phyloP scores from a whole-genome alignment of 2,888 invertebrate species.

The Argyresthia goedartella region DNA sequence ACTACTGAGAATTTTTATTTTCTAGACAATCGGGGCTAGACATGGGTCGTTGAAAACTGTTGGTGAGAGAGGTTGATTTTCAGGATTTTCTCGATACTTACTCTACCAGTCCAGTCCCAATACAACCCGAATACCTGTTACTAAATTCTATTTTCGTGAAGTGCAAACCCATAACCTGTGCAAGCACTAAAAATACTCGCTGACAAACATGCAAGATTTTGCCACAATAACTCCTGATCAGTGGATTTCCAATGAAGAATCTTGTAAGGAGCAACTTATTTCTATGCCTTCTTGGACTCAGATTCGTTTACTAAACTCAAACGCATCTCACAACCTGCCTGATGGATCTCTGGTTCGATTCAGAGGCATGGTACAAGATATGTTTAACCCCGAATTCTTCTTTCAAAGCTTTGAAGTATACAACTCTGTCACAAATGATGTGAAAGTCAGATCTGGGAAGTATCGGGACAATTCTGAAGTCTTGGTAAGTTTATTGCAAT shows the following conservation, averaged over 20 bases:
- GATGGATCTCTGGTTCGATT: constrained; percentile 83
- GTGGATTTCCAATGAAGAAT: constrained; percentile 61
- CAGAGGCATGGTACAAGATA: constrained; percentile 93
- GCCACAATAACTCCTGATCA: constrained; percentile 54
- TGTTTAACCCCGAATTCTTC: constrained; percentile 91
- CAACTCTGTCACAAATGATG: constrained; percentile 69
- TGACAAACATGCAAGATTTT: constrained; percentile 25
- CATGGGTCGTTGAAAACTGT: too few relatives aligned
- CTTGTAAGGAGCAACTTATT: constrained; percentile 48
- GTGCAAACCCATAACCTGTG: too few relatives aligned
- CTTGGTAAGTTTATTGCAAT: constrained; percentile 64
- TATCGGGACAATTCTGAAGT: constrained; percentile 77
- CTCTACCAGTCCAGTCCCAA: too few relatives aligned
- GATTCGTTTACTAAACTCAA: constrained; percentile 82
- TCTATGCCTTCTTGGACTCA: constrained; percentile 54
- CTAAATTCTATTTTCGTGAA: too few relatives aligned
- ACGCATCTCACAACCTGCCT: constrained; percentile 73
- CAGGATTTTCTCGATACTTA: too few relatives aligned
- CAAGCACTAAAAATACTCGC: too few relatives aligned
- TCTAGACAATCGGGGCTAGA: too few relatives aligned
- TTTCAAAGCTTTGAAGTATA: constrained; percentile 80
- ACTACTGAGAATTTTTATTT: too few relatives aligned
- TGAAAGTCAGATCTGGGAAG: constrained; percentile 75
- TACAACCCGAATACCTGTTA: too few relatives aligned
- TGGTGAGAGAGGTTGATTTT: too few relatives aligned